Base-by-base conservation (phyloP, 2,888 invertebrate species). In the Crocallis elinguaria region DNA sequence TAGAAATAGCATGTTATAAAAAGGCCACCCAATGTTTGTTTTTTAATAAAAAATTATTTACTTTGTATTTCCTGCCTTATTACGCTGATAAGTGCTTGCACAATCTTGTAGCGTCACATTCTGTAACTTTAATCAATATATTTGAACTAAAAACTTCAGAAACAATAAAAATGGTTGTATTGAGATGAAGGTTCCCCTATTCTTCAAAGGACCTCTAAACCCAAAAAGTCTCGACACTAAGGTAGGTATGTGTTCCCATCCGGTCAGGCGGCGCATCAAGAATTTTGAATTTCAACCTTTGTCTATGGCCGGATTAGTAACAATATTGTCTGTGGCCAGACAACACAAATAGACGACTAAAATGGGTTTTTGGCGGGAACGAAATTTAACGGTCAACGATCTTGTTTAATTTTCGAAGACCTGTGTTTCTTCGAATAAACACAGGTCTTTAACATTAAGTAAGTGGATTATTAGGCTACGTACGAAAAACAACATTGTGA, bases 161-260 rank as follows among this genome's bases (percentile, higher is more conserved):
- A 19, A 19, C 19, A 19, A 4, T 19, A 19, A 3, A 25, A 25
- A 25, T 25, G 9, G 2, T 17, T 16, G 1, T 29, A 16, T 2
- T 23, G 23, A 23, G 7, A 23, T 7, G 1, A 35, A 0, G 8
- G 13, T 27, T 42, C 25, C 32, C 9, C 17, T 5, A 19, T 2
- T 13, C 16, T 0, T 14, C 23, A 2, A 55, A 13, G 38, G 51
- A 49, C 32, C 60, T 49, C 45, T 35, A 45, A 50, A 42, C 3
- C 29, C 37, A 23, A 35, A 54, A 45, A 56, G 37, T 56, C 55
- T 45, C 39, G 48, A 42, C 39, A 39, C 46, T 19, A 36, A 48
- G 55, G 49, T 57, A 48, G 55, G 49, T 57, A 62, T 64, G 55
- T 42, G 51, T 21, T 46, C 32, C 25, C 53, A 60, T 64, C 65